Percentiles rank a stretch among this genome's conserved stretches.
These are phyloP conservation scores for Lapara coniferarum DNA, from an alignment of 2,888 invertebrate species.

Conservation along the genomic window DNA sequence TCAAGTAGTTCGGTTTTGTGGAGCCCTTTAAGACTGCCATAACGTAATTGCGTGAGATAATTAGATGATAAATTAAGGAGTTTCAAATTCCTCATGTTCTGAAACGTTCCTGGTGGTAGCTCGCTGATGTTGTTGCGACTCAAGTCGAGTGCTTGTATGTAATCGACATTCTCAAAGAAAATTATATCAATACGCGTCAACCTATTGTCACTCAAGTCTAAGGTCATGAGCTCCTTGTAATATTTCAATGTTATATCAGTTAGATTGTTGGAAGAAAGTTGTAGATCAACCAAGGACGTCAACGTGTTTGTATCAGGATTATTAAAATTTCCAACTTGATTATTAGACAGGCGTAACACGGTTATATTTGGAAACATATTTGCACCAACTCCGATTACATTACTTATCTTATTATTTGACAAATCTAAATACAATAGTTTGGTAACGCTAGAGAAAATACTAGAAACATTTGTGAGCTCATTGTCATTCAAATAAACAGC, in stretches of 20 bases:
- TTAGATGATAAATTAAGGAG: conserved; percentile 68
- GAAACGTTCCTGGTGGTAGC: conserved; percentile 68
- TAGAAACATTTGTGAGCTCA: conserved; percentile 48
- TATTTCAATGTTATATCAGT: conserved; percentile 55
- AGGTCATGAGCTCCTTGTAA: conserved; percentile 56
- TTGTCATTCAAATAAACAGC: conserved; percentile 66
- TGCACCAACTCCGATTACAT: conserved; percentile 44
- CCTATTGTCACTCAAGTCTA: conserved; percentile 62
- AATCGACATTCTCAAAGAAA: conserved; percentile 55
- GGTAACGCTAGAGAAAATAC: conserved; percentile 46
- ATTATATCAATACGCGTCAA: conserved; percentile 52
- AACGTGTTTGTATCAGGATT: conserved; percentile 56
- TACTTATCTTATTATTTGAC: conserved; percentile 55
- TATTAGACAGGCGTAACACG: conserved; percentile 57
- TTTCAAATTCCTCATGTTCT: conserved; percentile 60
- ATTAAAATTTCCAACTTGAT: conserved; percentile 61
- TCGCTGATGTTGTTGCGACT: conserved; percentile 60
- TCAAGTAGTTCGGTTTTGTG: conserved; percentile 65
- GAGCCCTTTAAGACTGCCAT: conserved; percentile 68
- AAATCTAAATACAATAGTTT: conserved; percentile 57
- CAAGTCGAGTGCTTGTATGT: conserved; percentile 62
- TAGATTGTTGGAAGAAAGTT: conserved; percentile 60
- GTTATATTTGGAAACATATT: conserved; percentile 52
- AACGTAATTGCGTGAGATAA: conserved; percentile 56
- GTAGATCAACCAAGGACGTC: conserved; percentile 53